These are phyloP conservation scores for cat (Felis catus) DNA, from an alignment of 2,113 vertebrate species.

Conservation along the genomic window DNA sequence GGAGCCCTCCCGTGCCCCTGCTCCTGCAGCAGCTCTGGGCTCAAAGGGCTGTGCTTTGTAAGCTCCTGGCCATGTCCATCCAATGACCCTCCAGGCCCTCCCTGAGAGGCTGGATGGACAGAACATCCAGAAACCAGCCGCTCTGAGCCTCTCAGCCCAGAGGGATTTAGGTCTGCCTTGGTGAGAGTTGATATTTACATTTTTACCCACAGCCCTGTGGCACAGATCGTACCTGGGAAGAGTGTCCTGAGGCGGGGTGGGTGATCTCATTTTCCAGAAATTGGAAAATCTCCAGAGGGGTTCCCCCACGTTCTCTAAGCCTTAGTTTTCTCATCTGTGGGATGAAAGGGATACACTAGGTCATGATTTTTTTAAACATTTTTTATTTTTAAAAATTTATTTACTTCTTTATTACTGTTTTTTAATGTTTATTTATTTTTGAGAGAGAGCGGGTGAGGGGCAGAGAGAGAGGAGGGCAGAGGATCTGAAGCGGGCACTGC, in stretches of 20 bases:
- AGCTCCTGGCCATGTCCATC: neutral
- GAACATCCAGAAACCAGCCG: neutral
- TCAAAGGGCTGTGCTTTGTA: neutral
- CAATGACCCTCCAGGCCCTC: neutral
- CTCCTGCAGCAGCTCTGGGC: neutral
- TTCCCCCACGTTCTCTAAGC: no score
- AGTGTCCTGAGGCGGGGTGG: neutral
- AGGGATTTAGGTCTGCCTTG: neutral
- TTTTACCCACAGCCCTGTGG: neutral
- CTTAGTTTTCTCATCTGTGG: neutral
- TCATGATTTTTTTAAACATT: neutral
- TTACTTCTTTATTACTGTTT: no score
- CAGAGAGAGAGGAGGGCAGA: no score
- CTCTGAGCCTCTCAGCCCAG: neutral
- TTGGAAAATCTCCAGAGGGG: neutral
- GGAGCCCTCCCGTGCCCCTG: neutral
- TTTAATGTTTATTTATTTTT: no score
- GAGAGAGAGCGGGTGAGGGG: no score
- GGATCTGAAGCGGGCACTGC: no score
- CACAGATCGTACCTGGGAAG: neutral
- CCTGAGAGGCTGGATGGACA: neutral
- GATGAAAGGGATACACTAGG: neutral
- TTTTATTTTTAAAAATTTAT: neutral
- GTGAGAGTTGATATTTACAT: neutral
- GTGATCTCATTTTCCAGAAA: neutral